Evolutionary conservation across 2,888 invertebrate species (phyloP), one percentile per base, ranked within the genome.

Genomic region (Copidosoma aretas): DNA sequence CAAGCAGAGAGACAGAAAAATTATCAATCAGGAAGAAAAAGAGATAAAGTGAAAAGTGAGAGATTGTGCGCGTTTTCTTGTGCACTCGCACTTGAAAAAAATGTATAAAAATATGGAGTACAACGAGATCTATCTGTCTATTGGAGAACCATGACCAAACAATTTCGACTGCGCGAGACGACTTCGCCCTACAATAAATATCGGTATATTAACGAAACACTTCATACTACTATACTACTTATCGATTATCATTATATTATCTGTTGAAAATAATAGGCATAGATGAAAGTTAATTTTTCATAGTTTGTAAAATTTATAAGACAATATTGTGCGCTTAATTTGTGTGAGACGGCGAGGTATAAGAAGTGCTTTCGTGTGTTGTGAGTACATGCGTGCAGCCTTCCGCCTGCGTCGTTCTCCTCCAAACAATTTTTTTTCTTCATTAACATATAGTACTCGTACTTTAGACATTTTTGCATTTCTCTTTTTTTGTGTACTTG

Each of bases 321-420:
- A n/a, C n/a, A n/a, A 32, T 8, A 32, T 32, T 32, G 8, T 8
- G 32, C 32, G 32, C 8, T 32, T 8, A 32, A 32, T 32, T 3
- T 32, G 32, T 32, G 32, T 32, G 15, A 39, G 39, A 60, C 25
- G 59, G 39, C 54, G 68, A 68, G 72, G 25, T 51, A 32, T 41
- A 62, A 77, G 73, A 78, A 81, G 80, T 77, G 77, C 78, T 80
- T 78, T 78, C 77, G 77, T 80, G 82, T 82, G 82, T 80, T 82
- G 82, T 82, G 78, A 82, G 82, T 82, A 82, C 82, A 79, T 81
- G 81, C 63, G 78, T 76, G 75, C 80, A 79, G 78, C 80, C 82
- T 77, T 77, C 67, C 68, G 73, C 73, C 68, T 70, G 61, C 68
- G 32, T 71, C 71, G 62, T 64, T 54, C 66, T 19, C 61, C 43